Percentiles rank a stretch among this genome's conserved stretches.
Evolutionary conservation across 2,113 vertebrate genomes (phyloP).

Genomic region (Gymnarchus niloticus): DNA sequence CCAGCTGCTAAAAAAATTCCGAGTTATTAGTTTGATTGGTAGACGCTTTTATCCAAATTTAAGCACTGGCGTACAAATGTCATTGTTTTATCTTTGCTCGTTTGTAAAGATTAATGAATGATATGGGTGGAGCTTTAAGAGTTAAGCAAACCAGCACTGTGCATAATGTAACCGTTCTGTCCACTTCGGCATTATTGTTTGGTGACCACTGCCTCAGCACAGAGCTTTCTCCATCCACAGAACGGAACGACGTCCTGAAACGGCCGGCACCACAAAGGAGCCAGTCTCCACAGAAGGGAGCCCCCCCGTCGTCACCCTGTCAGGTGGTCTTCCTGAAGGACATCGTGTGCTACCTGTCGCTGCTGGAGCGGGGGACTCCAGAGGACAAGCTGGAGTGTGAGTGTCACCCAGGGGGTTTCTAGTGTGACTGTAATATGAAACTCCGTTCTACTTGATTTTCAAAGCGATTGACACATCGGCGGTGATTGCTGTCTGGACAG

Average conservation of each 20-base stretch:
- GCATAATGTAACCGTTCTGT: background rate
- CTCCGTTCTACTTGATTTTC: background rate
- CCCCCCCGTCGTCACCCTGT: constrained; percentile 34
- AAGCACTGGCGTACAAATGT: background rate
- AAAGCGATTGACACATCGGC: too few relatives aligned
- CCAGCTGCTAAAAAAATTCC: background rate
- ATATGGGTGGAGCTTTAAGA: background rate
- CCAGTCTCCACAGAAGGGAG: constrained; percentile 57
- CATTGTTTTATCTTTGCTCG: background rate
- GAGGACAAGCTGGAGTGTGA: constrained; percentile 95
- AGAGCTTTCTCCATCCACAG: constrained; percentile 38
- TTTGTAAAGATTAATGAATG: background rate
- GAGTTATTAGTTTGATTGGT: background rate
- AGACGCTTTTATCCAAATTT: too few relatives aligned
- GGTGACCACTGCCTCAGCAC: background rate
- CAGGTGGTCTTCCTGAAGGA: constrained; percentile 86
- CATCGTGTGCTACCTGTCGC: constrained; percentile 87
- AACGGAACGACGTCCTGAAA: constrained; percentile 60
- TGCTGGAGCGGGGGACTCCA: constrained; percentile 82
- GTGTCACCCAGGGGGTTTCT: constrained; percentile 39
- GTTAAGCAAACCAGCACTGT: background rate
- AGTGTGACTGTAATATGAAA: background rate
- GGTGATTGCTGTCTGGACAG: background rate
- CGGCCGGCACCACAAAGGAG: constrained; percentile 60
- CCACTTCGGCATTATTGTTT: background rate